Evolutionary conservation across 2,113 vertebrate genomes (phyloP), one percentile per base, ranked within the genome.

Genomic region (Ctenomys sociabilis): DNA sequence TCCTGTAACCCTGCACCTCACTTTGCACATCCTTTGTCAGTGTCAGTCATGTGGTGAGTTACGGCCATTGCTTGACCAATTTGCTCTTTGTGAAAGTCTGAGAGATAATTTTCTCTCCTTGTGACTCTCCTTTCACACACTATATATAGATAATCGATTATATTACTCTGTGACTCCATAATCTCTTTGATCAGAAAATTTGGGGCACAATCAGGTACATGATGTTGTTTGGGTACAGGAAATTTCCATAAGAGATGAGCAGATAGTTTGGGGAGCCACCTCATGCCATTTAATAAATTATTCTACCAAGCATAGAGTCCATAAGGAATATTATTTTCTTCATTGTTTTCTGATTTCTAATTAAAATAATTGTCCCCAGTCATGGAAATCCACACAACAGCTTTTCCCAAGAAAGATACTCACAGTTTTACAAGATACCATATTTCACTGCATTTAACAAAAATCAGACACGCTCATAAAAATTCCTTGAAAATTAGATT

Each of bases 381-480:
- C 57, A 30, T 77, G 70, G 80, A 37, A n/a, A 72, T 37, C 43
- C 11, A 12, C 2, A 68, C 6, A 78, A 28, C 32, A 2, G 3
- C 59, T 96, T 83, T 92, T 43, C 57, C 72, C 49, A 95, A 59
- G 40, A 49, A 52, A 30, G 6, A 52, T 35, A 75, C 32, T 68
- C 0, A 52, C 22, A 72, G 7, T 49, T 92, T 88, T 16, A 32
- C 40, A 89, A 78, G 90, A 66, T 22, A 49, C 16, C 24, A 14
- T 49, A 95, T 93, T 88, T 91, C 73, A 70, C 0, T 92, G 43
- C n/a, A 75, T 21, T 95, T 88, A 93, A 75, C 32, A 85, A 87
- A 88, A 84, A 59, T 93, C 54, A 89, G 91, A 61, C 11, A 89
- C 2, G 0, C 40, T 85, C 52, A 68, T 14, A 63, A 73, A 95